phyloP scores from a whole-genome alignment of 1,140 invertebrate species.

The Drosophila lacertosa region DNA sequence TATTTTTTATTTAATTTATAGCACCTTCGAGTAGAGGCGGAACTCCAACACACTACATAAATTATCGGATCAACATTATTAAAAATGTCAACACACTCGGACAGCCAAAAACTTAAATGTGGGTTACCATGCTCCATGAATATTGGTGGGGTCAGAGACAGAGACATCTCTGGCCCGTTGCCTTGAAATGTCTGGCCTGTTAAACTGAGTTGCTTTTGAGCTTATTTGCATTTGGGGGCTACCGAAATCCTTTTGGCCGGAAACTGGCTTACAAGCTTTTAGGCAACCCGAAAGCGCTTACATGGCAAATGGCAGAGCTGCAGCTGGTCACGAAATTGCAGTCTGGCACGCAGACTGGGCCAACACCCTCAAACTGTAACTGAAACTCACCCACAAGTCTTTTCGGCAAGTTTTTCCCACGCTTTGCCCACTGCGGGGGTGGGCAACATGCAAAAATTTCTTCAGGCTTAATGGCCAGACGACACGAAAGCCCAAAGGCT shows the following conservation, averaged over 20 bases:
- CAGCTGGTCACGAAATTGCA: slow-evolving; percentile 71
- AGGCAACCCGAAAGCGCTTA: slow-evolving; percentile 80
- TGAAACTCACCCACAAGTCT: slow-evolving; percentile 38
- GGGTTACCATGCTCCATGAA: slow-evolving; percentile 6
- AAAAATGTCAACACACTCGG: background rate
- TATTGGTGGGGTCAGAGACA: background rate
- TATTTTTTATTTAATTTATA: slow-evolving; percentile 36
- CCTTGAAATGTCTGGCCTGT: background rate
- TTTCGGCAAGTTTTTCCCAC: slow-evolving; percentile 76
- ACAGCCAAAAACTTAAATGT: slow-evolving; percentile 1
- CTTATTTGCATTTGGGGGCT: slow-evolving; percentile 18
- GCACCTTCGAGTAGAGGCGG: slow-evolving; percentile 3
- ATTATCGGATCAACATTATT: slow-evolving; percentile 41
- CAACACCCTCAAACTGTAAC: too few species aligned
- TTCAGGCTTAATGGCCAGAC: slow-evolving; percentile 68
- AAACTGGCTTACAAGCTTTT: slow-evolving; percentile 82
- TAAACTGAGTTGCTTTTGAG: slow-evolving; percentile 4
- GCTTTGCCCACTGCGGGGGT: slow-evolving; percentile 54
- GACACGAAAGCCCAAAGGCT: slow-evolving; percentile 58
- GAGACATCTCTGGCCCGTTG: background rate
- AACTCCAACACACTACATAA: slow-evolving; percentile 20
- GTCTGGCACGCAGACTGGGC: slow-evolving; percentile 76
- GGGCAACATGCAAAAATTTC: slow-evolving; percentile 72
- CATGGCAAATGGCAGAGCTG: slow-evolving; percentile 44
- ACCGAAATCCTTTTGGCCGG: slow-evolving; percentile 57